A percentile compares a stretch with the other conserved stretches of the same genome.
These are phyloP conservation scores for Trinectes maculatus DNA, from an alignment of 2,113 vertebrate species.

Conservation along the genomic window DNA sequence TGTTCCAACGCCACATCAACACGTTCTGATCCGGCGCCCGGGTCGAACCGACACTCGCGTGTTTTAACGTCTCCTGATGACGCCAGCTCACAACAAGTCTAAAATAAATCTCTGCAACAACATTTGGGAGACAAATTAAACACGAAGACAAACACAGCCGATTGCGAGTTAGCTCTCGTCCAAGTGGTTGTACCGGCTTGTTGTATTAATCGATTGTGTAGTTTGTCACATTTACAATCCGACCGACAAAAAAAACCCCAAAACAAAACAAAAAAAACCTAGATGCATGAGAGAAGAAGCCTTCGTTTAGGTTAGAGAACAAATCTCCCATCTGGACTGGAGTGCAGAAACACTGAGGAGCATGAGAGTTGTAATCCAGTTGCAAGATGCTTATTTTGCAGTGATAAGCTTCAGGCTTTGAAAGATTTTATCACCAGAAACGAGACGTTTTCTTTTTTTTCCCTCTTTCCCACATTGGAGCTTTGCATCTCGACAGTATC, in stretches of 20 bases:
- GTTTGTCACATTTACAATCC: conserved; percentile 60
- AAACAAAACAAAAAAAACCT: background rate
- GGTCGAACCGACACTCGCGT: background rate
- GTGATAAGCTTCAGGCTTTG: conserved; percentile 76
- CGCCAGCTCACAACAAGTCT: conserved; percentile 34
- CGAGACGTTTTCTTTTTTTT: conserved; percentile 52
- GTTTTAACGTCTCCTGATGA: conserved; percentile 1
- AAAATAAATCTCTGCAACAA: background rate
- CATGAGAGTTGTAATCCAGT: conserved; percentile 77
- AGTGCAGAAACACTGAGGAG: conserved; percentile 62
- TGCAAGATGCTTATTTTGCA: conserved; percentile 80
- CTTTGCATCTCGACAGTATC: conserved; percentile 62
- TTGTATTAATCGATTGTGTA: conserved; percentile 60
- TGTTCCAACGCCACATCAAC: too few relatives aligned
- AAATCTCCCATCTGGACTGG: conserved; percentile 75
- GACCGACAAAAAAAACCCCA: conserved; percentile 2
- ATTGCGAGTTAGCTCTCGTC: conserved; percentile 35
- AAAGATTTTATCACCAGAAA: conserved; percentile 72
- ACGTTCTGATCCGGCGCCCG: too few relatives aligned
- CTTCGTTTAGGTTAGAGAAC: conserved; percentile 57
- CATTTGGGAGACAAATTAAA: conserved; percentile 30
- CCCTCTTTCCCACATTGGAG: conserved; percentile 46
- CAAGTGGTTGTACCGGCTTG: conserved; percentile 57
- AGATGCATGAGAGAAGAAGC: conserved; percentile 26
- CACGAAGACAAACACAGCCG: conserved; percentile 62